phyloP scores from a whole-genome alignment of 1,140 invertebrate genomes.

The Spodoptera litura region DNA sequence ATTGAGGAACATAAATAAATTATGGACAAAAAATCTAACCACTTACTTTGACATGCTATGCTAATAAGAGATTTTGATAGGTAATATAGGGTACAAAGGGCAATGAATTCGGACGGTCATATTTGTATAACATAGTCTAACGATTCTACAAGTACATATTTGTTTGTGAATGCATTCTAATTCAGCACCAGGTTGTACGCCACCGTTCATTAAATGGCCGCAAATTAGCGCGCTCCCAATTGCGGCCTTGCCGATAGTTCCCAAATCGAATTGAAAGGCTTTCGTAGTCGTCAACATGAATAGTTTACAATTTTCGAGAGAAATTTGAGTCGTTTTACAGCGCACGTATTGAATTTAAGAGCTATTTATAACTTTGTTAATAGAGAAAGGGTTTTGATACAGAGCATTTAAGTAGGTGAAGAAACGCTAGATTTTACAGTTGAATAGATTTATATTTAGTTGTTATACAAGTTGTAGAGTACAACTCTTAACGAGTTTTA shows the following conservation, averaged over 20 bases:
- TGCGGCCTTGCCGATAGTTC: slow-evolving; percentile 4
- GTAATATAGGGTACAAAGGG: no score
- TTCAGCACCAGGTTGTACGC: background rate
- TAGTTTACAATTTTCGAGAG: background rate
- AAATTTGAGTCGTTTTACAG: background rate
- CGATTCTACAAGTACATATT: background rate
- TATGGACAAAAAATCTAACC: no score
- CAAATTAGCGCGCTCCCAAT: slow-evolving; percentile 4
- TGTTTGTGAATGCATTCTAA: background rate
- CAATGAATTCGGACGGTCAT: background rate
- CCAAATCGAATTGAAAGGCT: slow-evolving; percentile 15
- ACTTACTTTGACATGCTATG: no score
- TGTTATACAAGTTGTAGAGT: no score
- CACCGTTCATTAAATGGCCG: background rate
- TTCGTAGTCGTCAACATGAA: slow-evolving; percentile 7
- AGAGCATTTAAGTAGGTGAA: no score
- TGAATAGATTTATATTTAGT: background rate
- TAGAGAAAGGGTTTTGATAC: background rate
- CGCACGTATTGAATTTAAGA: background rate
- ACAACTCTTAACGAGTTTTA: no score
- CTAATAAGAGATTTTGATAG: no score
- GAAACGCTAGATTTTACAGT: background rate
- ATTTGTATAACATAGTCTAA: background rate
- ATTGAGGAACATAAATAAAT: no score
- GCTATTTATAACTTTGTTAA: background rate